Conservation (phyloP, 2,888 invertebrate genomes). For the Rhagophthalmus giganteus region DNA sequence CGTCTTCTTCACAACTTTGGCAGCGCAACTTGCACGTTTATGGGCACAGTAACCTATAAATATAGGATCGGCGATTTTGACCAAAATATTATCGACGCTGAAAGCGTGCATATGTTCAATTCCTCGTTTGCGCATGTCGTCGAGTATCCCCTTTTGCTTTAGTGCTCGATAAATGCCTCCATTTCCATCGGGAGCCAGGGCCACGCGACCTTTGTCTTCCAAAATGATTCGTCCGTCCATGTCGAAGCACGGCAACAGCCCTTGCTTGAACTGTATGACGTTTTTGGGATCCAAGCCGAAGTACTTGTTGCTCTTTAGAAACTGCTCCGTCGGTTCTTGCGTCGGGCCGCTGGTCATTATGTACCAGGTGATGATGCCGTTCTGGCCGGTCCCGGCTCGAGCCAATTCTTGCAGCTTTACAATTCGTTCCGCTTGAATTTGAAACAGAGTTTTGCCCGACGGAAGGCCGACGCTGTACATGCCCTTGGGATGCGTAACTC, state of each 20-base stretch:
- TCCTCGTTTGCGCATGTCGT: slow-evolving; percentile 77
- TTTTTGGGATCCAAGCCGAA: slow-evolving; percentile 85
- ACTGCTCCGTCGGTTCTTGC: slow-evolving; percentile 78
- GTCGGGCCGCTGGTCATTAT: slow-evolving; percentile 99
- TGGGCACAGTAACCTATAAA: slow-evolving; percentile 93
- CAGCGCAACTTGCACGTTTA: slow-evolving; percentile 91
- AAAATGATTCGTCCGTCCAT: slow-evolving; percentile 92
- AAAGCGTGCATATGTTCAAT: slow-evolving; percentile 92
- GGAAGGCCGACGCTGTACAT: slow-evolving; percentile 93
- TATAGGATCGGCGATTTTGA: slow-evolving; percentile 95
- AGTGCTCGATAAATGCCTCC: slow-evolving; percentile 85
- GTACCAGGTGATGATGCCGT: slow-evolving; percentile 76
- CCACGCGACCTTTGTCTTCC: slow-evolving; percentile 76
- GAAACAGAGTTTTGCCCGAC: slow-evolving; percentile 86
- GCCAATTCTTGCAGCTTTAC: slow-evolving; percentile 77
- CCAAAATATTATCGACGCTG: slow-evolving; percentile 97
- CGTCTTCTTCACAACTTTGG: slow-evolving; percentile 93
- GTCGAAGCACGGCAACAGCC: slow-evolving; percentile 89
- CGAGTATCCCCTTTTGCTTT: slow-evolving; percentile 71
- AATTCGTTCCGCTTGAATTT: slow-evolving; percentile 93
- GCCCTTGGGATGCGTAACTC: slow-evolving; percentile 94
- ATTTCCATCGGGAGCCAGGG: slow-evolving; percentile 91
- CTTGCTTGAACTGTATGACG: slow-evolving; percentile 88
- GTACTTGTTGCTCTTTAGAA: slow-evolving; percentile 76
- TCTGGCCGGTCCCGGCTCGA: slow-evolving; percentile 63